phyloP scores from a whole-genome alignment of 2,888 invertebrate genomes.

The Eupithecia insigniata region DNA sequence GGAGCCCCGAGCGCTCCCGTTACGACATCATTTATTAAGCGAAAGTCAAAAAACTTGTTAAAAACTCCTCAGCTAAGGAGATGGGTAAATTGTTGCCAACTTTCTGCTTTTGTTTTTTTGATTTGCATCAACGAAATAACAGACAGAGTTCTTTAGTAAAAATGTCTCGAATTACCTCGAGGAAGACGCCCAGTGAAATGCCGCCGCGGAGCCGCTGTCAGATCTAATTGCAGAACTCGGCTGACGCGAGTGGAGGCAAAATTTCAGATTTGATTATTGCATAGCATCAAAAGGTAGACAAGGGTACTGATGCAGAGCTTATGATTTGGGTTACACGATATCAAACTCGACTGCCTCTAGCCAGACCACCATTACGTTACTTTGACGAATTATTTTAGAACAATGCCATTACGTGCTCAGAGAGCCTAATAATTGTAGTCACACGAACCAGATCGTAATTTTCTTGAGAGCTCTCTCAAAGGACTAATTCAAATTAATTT shows the following conservation, averaged over 20 bases:
- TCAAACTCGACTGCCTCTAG: neutral
- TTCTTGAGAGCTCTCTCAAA: conserved; percentile 35
- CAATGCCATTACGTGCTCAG: neutral
- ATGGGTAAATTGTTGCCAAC: conserved; percentile 22
- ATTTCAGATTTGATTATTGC: conserved; percentile 7
- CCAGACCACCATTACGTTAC: neutral
- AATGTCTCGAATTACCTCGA: conserved; percentile 16
- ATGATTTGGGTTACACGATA: neutral
- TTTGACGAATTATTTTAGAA: conserved; percentile 34
- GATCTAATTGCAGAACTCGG: neutral
- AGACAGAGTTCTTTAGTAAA: conserved; percentile 13
- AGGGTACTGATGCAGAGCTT: conserved; percentile 2
- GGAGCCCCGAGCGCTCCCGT: conserved; percentile 39
- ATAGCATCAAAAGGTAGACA: conserved; percentile 4
- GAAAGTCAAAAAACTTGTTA: conserved; percentile 44
- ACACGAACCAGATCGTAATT: conserved; percentile 39
- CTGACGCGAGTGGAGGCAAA: neutral
- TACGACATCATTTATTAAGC: conserved; percentile 42
- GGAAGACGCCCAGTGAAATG: conserved; percentile 2
- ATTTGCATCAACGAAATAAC: conserved; percentile 11
- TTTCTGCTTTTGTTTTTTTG: conserved; percentile 5
- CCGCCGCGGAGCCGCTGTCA: conserved; percentile 2
- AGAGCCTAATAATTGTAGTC: conserved; percentile 22
- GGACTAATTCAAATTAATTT: conserved; percentile 18
- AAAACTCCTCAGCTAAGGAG: conserved; percentile 35